A percentile compares a stretch with the other conserved stretches of the same genome.
These are phyloP conservation scores for Callipepla californica DNA, from an alignment of 2,113 vertebrate genomes.

Conservation along the genomic window DNA sequence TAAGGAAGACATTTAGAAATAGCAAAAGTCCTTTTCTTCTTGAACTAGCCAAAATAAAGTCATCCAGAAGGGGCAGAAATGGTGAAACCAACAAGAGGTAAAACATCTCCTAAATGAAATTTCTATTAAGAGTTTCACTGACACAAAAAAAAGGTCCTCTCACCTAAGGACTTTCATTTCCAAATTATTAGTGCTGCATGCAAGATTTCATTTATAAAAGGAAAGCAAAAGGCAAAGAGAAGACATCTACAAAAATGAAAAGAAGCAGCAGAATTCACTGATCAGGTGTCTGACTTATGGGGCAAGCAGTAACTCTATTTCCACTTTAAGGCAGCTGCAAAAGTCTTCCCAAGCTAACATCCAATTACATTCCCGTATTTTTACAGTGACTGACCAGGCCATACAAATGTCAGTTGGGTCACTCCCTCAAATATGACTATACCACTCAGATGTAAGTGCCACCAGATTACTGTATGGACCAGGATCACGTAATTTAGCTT, in stretches of 20 bases:
- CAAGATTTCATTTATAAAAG: neutral
- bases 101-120: neutral
- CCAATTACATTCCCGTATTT: neutral
- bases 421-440: neutral
- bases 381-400: neutral
- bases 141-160: neutral
- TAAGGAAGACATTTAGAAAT: neutral
- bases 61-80: neutral
- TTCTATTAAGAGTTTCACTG: neutral
- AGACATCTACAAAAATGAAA: neutral
- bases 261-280: neutral
- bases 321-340: neutral
- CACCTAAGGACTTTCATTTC: neutral
- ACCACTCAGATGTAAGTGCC: neutral
- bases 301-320: neutral
- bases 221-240: neutral
- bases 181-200: neutral
- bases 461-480: neutral
- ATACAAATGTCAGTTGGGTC: neutral
- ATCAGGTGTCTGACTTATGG: neutral
- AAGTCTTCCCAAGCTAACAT: neutral
- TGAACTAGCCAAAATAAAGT: neutral
- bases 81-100: neutral
- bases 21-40: slow-evolving; percentile 2
- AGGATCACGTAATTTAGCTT: neutral